These are phyloP conservation scores for Syrphus vitripennis DNA, from an alignment of 2,888 invertebrate genomes.

Conservation along the genomic window DNA sequence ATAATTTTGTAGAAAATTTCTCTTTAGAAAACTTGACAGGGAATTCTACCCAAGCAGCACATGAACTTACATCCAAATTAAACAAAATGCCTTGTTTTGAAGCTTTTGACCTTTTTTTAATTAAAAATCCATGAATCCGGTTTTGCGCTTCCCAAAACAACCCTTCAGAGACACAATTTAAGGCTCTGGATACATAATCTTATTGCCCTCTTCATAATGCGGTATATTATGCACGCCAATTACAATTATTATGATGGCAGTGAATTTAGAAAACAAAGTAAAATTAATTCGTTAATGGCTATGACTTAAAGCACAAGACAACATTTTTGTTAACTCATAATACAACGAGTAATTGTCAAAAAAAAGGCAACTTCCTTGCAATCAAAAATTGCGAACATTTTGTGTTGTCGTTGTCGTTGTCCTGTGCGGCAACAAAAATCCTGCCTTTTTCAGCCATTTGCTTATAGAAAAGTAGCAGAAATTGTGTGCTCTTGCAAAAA, in stretches of 20 bases:
- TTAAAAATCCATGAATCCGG: background rate
- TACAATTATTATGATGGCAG: background rate
- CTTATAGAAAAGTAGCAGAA: background rate
- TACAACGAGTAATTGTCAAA: background rate
- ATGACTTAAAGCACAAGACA: background rate
- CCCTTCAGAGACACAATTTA: background rate
- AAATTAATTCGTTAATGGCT: background rate
- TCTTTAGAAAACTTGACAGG: background rate
- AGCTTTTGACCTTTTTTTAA: background rate
- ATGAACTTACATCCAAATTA: background rate
- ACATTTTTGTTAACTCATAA: background rate
- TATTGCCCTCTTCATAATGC: background rate
- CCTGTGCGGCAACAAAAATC: background rate
- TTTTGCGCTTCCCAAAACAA: background rate
- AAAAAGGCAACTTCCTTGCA: background rate
- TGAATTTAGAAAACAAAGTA: constrained; percentile 3
- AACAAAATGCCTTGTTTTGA: background rate
- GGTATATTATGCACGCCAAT: background rate
- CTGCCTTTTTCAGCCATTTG: background rate
- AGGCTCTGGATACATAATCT: background rate
- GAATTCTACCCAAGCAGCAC: background rate
- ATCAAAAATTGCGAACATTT: background rate
- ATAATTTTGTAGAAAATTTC: background rate
- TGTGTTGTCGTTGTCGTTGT: background rate
- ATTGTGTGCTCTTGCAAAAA: constrained; percentile 21